Evolutionary conservation across 2,888 invertebrate species (phyloP), one percentile per base, ranked within the genome.

Genomic region (Listrodromus nycthemerus): DNA sequence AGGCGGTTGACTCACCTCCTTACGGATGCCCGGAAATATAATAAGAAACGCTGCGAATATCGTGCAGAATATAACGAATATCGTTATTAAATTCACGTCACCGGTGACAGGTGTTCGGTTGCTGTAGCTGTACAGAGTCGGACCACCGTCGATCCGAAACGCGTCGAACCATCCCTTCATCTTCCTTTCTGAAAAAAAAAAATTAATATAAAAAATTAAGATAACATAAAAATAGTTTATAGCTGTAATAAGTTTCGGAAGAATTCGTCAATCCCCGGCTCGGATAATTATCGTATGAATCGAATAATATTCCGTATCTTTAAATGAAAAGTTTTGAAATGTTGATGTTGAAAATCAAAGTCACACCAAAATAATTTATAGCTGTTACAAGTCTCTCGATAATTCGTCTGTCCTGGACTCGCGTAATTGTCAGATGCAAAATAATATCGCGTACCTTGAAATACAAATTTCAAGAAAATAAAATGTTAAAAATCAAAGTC

Each of bases 121-220:
- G 94, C 97, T 97, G 94, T 98, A 98, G 92, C 97, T 97, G 95
- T 99, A 99, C 88, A 98, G 96, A 90, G 99, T 99, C 88, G 99
- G 99, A 90, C 98, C 99, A 93, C 98, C 98, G 95, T 98, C 97
- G 95, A 96, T 97, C 93, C 99, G 97, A 95, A 99, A 99, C 88
- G 98, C 98, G 94, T 98, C 98, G 94, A 98, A 98, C 98, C 98
- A 98, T 94, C 98, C 98, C 96, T 96, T 97, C 97, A 97, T 98
- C 94, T 94, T 95, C 94, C 48, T 78, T 80, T 83, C 89, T 88
- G 74, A 16, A 16, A 65, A 79, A 65, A 79, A 58, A 8, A 52
- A 81, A 78, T 27, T 16, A 45, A 45, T 1, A 3, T 16, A 16
- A 45, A 45, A 13, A 45, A 45, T 45, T 16, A 45, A 16, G 16